These are phyloP conservation scores for Drosophila siamana DNA, from an alignment of 2,888 invertebrate species.

Conservation along the genomic window DNA sequence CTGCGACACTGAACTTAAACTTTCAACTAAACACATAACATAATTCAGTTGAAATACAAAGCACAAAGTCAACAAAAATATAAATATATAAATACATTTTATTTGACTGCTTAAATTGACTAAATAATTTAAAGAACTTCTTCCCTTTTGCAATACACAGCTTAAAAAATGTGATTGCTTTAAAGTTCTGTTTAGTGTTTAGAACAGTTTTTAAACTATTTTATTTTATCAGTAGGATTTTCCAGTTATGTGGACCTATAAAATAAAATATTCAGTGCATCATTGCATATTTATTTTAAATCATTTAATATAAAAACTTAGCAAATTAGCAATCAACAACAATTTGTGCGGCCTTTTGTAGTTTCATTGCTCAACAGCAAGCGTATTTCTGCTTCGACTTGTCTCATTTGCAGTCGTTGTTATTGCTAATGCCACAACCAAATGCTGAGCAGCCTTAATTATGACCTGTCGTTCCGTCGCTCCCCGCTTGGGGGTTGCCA, in stretches of 20 bases:
- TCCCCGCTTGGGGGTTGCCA: background rate
- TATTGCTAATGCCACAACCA: slow-evolving; percentile 51
- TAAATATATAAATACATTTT: too few species aligned
- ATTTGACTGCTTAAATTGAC: too few species aligned
- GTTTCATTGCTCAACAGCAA: too few species aligned
- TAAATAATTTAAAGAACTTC: too few species aligned
- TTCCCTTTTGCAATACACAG: too few species aligned
- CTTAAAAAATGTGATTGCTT: too few species aligned
- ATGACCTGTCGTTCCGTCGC: slow-evolving; percentile 41
- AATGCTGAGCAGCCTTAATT: slow-evolving; percentile 65
- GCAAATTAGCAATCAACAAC: too few species aligned
- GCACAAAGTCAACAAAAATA: background rate
- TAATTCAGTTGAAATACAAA: background rate
- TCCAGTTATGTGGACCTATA: too few species aligned
- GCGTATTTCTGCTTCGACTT: slow-evolving; percentile 33
- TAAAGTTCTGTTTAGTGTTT: background rate
- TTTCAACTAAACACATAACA: background rate
- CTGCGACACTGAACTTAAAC: slow-evolving; percentile 11
- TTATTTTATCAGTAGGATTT: background rate
- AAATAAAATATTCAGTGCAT: too few species aligned
- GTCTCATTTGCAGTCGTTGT: slow-evolving; percentile 2
- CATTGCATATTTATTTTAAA: too few species aligned
- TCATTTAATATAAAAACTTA: too few species aligned
- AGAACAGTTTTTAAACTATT: background rate
- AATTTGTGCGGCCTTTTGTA: too few species aligned